Evolutionary conservation across 2,113 vertebrate genomes (phyloP).

Genomic region (Caretta caretta): DNA sequence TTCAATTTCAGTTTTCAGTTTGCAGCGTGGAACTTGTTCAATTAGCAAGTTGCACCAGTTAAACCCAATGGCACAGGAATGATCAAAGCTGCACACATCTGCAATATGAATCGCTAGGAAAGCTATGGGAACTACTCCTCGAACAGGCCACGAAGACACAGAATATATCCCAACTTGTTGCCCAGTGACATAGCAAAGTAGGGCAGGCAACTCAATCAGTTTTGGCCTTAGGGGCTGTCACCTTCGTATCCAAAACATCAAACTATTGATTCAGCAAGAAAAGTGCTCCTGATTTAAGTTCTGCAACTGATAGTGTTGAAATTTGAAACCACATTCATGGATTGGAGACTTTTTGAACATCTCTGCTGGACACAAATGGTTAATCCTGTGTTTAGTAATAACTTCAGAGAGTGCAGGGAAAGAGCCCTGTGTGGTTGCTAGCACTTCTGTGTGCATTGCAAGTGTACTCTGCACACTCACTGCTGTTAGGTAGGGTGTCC

Average conservation of each 20-base stretch:
- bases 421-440: neutral
- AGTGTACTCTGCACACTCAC: neutral
- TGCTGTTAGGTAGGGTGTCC: neutral
- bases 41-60: neutral
- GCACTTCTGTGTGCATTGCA: neutral
- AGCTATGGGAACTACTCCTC: neutral
- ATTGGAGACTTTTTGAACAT: neutral
- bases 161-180: neutral
- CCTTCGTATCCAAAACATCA: neutral
- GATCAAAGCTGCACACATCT: neutral
- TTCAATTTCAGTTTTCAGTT: too few species aligned
- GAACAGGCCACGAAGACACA: neutral
- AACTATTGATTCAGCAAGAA: neutral
- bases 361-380: neutral
- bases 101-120: neutral
- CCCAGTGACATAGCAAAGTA: neutral
- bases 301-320: neutral
- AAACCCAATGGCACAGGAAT: neutral
- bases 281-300: neutral
- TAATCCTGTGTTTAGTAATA: neutral
- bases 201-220: neutral
- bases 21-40: neutral
- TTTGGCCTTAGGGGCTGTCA: neutral
- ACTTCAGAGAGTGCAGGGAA: neutral
- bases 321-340: neutral